A percentile compares a stretch with the other conserved stretches of the same genome.
These are phyloP conservation scores for Ceratosolen fusciceps DNA, from an alignment of 1,140 invertebrate species.

Conservation along the genomic window DNA sequence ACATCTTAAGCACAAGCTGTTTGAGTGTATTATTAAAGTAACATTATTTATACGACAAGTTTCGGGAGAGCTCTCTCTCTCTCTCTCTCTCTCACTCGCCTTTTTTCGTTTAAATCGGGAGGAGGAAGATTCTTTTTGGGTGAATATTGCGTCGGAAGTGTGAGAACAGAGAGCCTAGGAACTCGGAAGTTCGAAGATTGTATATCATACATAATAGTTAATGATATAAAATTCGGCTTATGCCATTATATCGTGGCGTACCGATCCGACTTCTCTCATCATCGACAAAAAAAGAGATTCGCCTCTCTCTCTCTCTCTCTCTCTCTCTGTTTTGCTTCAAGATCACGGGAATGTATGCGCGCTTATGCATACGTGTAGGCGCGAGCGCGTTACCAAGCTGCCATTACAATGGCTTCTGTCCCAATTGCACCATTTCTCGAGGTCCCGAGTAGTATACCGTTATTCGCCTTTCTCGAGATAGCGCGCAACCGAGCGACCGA, in stretches of 20 bases:
- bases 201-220: background rate
- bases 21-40: background rate
- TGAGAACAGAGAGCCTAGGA: background rate
- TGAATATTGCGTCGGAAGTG: background rate
- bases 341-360: background rate
- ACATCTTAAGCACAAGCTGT: background rate
- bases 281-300: constrained; percentile 10
- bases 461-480: constrained; percentile 26
- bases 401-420: constrained; percentile 32
- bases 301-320: background rate
- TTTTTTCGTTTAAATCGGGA: no score
- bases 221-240: no score
- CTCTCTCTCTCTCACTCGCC: background rate
- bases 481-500: background rate
- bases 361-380: no score
- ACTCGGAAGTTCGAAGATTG: background rate
- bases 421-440: constrained; percentile 29
- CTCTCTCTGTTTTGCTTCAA: background rate
- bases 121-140: no score
- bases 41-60: background rate
- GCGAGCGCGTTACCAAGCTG: no score
- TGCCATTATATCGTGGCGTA: constrained; percentile 2
- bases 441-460: constrained; percentile 12
- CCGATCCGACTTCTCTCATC: background rate
- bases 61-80: background rate